A percentile compares a stretch with the other conserved stretches of the same genome.
phyloP scores from a whole-genome alignment of 2,888 invertebrate genomes.

The Chironomus riparius region DNA sequence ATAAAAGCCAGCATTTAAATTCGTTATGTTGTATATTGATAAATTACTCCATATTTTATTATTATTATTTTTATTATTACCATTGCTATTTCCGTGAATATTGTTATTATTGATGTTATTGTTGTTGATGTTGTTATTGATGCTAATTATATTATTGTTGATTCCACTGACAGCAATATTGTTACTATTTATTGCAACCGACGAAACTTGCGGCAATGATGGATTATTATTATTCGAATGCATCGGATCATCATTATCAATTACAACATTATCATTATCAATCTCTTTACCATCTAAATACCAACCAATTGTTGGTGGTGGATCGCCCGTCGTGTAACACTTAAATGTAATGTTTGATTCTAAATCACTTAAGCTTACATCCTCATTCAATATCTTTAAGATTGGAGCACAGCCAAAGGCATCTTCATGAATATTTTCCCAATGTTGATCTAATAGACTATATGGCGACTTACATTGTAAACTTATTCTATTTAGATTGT shows the following conservation, averaged over 20 bases:
- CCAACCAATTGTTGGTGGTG: conserved; percentile 76
- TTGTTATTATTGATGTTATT: not conserved
- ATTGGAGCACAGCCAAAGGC: conserved; percentile 78
- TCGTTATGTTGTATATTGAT: conserved; percentile 72
- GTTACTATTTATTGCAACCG: not conserved
- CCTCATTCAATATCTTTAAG: conserved; percentile 53
- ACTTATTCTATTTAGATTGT: conserved; percentile 66
- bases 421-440: conserved; percentile 65
- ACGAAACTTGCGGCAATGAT: conserved; percentile 38
- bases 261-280: conserved; percentile 46
- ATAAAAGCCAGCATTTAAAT: conserved; percentile 75
- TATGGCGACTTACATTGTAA: conserved; percentile 65
- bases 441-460: conserved; percentile 57
- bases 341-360: conserved; percentile 74
- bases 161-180: conserved; percentile 33
- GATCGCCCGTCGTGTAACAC: conserved; percentile 73
- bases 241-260: conserved; percentile 38
- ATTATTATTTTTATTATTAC: conserved; percentile 31
- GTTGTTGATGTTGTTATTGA: conserved; percentile 34
- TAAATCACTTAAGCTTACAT: conserved; percentile 57
- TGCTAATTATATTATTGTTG: not conserved
- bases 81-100: conserved; percentile 32
- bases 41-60: conserved; percentile 62
- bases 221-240: conserved; percentile 34
- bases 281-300: conserved; percentile 63